These are phyloP conservation scores for Meiosimyza platycephala DNA, from an alignment of 2,888 invertebrate genomes.

Conservation along the genomic window DNA sequence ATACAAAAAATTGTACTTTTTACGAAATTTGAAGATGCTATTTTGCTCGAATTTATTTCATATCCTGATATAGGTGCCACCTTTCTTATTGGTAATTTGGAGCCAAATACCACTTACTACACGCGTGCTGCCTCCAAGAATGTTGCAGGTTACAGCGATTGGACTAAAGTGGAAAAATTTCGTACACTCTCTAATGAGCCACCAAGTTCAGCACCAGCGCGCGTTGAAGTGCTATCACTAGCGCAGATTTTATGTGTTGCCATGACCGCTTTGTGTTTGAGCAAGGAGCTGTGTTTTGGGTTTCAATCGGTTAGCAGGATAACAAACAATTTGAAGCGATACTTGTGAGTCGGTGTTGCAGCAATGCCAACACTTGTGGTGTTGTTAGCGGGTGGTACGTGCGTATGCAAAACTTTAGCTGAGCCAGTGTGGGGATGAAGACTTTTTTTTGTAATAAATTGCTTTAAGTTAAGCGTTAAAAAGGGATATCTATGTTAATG, in stretches of 20 bases:
- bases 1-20: too few species aligned
- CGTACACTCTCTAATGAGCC: constrained; percentile 63
- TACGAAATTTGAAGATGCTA: too few species aligned
- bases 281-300: constrained; percentile 39
- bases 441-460: constrained; percentile 34
- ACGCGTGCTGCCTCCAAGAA: constrained; percentile 71
- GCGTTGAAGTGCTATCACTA: constrained; percentile 25
- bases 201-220: constrained; percentile 45
- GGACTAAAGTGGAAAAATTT: constrained; percentile 62
- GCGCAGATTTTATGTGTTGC: constrained; percentile 43
- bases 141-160: constrained; percentile 69
- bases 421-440: constrained; percentile 28
- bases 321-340: constrained; percentile 21
- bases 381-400: constrained; percentile 25
- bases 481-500: background rate
- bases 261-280: constrained; percentile 43
- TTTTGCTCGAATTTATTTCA: constrained; percentile 4
- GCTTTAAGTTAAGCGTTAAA: constrained; percentile 8
- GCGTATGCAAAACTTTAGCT: constrained; percentile 13
- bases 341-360: constrained; percentile 28
- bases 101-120: constrained; percentile 69
- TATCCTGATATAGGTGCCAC: constrained; percentile 65
- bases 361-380: background rate
- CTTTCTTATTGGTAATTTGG: constrained; percentile 68
- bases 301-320: constrained; percentile 23